Conservation (phyloP, 2,888 invertebrate genomes). For the Folsomia candida region DNA sequence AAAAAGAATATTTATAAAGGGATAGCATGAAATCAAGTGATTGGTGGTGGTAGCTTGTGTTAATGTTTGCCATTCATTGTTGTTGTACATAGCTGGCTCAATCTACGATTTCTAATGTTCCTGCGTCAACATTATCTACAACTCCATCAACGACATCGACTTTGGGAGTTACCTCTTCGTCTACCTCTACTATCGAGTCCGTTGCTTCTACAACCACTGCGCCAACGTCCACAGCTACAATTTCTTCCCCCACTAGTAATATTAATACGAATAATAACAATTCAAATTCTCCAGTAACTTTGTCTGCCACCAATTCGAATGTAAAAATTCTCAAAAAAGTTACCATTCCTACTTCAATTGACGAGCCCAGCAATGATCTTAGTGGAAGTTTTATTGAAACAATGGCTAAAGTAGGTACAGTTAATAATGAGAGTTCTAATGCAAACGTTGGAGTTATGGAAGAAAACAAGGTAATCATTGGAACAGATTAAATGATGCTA, state of each 20-base stretch:
- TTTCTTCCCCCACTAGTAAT: background rate
- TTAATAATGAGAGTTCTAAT: background rate
- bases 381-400: background rate
- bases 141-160: background rate
- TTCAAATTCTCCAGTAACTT: background rate
- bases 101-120: conserved; percentile 29
- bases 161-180: background rate
- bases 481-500: too few relatives aligned
- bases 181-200: background rate
- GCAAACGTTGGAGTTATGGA: conserved; percentile 2
- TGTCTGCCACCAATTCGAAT: background rate
- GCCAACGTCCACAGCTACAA: background rate
- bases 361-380: background rate
- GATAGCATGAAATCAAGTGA: background rate
- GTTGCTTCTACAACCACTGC: background rate
- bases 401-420: conserved; percentile 7
- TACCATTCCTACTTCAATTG: background rate
- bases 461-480: conserved; percentile 15
- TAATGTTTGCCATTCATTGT: background rate
- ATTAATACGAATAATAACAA: too few relatives aligned
- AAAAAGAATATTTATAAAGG: background rate
- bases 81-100: conserved; percentile 37
- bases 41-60: background rate
- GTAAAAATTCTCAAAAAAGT: background rate
- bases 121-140: background rate